Evolutionary conservation across 2,113 vertebrate species (phyloP).

Genomic region (Porphyrio hochstetteri): DNA sequence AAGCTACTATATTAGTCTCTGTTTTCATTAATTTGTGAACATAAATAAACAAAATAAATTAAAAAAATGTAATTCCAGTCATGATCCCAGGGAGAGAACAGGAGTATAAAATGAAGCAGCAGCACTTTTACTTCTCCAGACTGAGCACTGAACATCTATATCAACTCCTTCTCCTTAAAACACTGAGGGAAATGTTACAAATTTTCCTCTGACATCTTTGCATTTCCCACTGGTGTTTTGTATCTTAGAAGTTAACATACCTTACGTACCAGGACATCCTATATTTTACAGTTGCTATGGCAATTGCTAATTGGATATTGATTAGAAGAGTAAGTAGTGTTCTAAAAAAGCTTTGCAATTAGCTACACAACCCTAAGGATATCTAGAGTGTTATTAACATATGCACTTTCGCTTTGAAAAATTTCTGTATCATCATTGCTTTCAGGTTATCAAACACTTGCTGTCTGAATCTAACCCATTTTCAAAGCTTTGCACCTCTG

Average conservation of each 20-base stretch:
- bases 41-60: neutral
- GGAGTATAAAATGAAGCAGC: neutral
- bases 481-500: neutral
- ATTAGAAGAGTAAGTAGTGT: constrained; percentile 14
- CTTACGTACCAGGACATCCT: neutral
- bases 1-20: neutral
- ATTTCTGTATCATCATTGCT: neutral
- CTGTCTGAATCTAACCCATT: neutral
- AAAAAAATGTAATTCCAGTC: accelerated
- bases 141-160: neutral
- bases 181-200: neutral
- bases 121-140: neutral
- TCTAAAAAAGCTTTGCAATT: constrained; percentile 16
- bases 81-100: neutral
- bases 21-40: neutral
- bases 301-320: constrained; percentile 43
- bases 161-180: neutral
- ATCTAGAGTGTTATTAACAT: neutral
- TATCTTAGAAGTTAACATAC: neutral
- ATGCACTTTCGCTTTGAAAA: neutral
- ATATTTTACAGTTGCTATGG: constrained; percentile 21
- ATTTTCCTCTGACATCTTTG: neutral
- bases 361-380: constrained; percentile 2
- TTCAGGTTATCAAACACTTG: neutral
- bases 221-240: neutral